phyloP scores from a whole-genome alignment of 2,113 vertebrate genomes.

The Halichoeres trimaculatus region DNA sequence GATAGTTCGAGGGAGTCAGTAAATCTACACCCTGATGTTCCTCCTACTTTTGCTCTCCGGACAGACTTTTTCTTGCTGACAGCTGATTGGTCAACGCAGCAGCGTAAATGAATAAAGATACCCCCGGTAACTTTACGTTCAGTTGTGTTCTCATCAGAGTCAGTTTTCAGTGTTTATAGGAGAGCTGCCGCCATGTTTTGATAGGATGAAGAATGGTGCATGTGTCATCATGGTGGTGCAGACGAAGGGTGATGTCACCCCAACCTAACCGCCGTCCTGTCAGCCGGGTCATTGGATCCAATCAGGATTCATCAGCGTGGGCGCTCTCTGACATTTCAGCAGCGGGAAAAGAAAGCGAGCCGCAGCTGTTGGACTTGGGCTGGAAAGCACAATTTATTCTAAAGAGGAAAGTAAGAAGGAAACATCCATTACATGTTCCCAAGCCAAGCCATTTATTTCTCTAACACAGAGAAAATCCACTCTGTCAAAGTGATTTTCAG shows the following conservation, averaged over 20 bases:
- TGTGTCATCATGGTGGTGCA: constrained; percentile 32
- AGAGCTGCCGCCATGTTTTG: not conserved
- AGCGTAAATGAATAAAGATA: too few relatives aligned
- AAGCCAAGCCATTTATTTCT: not conserved
- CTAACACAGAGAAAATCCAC: not conserved
- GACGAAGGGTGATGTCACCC: constrained; percentile 20
- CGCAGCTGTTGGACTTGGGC: not conserved
- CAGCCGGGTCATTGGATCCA: constrained; percentile 9
- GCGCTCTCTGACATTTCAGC: constrained; percentile 29
- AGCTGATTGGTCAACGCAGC: too few relatives aligned
- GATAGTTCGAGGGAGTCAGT: too few relatives aligned
- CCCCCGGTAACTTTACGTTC: too few relatives aligned
- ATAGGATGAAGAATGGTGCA: not conserved
- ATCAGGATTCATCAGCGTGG: constrained; percentile 46
- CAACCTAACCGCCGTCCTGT: not conserved
- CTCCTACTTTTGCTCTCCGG: too few relatives aligned
- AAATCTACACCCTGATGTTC: too few relatives aligned
- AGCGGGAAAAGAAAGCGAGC: not conserved
- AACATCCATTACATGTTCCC: not conserved
- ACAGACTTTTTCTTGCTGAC: too few relatives aligned
- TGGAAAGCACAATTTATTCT: constrained; percentile 8
- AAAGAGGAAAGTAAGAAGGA: not conserved
- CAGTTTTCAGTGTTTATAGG: too few relatives aligned
- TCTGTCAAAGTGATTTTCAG: not conserved
- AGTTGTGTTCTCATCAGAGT: too few relatives aligned